These are phyloP conservation scores for Periparus ater DNA, from an alignment of 2,797 vertebrate species.

Conservation along the genomic window DNA sequence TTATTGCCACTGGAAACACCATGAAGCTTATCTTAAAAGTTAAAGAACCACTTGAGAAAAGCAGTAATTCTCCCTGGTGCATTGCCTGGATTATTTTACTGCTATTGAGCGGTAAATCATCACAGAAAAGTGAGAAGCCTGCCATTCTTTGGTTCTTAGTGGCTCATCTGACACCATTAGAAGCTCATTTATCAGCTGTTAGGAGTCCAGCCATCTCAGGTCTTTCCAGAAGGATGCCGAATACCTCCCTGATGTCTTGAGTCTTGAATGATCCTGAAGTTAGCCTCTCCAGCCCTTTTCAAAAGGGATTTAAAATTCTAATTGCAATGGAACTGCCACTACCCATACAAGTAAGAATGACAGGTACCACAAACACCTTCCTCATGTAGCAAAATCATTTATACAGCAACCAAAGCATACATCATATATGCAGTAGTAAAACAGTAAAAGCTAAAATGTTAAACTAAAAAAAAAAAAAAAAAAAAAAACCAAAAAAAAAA, in stretches of 20 bases:
- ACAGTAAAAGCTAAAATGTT: background rate
- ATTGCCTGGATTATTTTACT: background rate
- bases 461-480: background rate
- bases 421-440: background rate
- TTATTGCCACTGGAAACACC: background rate
- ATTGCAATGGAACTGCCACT: background rate
- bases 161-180: background rate
- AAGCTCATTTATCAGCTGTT: background rate
- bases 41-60: conserved; percentile 18
- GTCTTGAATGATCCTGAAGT: background rate
- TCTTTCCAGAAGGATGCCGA: background rate
- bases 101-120: background rate
- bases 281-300: background rate
- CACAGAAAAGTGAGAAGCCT: background rate
- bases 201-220: background rate
- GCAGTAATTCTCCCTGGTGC: background rate
- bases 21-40: conserved; percentile 13
- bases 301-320: background rate
- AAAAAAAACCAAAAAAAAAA: no score
- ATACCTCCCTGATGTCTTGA: background rate
- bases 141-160: background rate
- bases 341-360: background rate
- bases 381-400: background rate
- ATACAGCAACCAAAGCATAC: background rate
- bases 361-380: background rate